Conservation (phyloP, 2,797 vertebrate species). For the Malurus leucopterus region DNA sequence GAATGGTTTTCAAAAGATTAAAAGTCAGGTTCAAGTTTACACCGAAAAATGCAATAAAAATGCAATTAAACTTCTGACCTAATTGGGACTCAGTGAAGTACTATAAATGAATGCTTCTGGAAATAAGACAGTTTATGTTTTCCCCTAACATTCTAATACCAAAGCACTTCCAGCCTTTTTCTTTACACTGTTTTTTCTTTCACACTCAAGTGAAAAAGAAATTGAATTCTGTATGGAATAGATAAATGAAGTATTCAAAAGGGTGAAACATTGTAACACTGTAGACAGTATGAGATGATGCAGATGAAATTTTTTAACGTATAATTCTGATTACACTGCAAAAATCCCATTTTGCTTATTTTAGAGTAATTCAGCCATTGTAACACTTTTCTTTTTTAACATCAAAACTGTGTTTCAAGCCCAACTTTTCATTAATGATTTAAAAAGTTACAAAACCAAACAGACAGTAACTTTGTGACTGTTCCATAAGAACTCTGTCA, state of each 20-base stretch:
- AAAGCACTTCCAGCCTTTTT: neutral
- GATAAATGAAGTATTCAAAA: neutral
- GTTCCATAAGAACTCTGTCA: neutral
- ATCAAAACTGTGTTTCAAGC: neutral
- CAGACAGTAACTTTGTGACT: neutral
- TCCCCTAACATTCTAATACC: neutral
- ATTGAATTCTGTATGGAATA: neutral
- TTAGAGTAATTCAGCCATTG: neutral
- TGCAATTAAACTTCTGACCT: neutral
- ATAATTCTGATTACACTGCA: neutral
- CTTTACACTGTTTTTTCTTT: neutral
- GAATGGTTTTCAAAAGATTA: neutral
- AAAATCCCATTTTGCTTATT: neutral
- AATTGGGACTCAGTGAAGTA: neutral
- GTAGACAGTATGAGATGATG: neutral
- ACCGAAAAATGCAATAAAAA: neutral
- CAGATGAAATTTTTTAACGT: neutral
- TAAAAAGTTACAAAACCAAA: neutral
- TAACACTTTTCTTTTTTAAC: neutral
- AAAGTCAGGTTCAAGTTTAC: neutral
- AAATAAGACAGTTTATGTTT: neutral
- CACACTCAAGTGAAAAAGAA: neutral
- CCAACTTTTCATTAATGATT: neutral
- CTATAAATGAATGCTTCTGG: neutral
- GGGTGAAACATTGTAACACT: neutral